Conservation (phyloP, 1,140 invertebrate species). For the Spodoptera litura region DNA sequence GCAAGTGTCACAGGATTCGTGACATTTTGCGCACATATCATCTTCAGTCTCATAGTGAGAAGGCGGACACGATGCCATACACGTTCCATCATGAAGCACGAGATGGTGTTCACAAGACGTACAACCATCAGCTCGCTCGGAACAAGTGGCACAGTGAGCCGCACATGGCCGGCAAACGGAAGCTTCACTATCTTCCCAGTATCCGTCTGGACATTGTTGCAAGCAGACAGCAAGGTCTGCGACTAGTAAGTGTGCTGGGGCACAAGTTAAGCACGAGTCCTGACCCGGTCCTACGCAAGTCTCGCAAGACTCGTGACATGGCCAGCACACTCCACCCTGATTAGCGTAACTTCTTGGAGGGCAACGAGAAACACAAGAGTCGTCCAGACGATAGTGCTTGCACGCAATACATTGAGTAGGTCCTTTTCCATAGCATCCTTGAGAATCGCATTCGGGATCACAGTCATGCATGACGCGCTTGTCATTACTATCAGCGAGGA, state of each 20-base stretch:
- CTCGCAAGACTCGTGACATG: slow-evolving; percentile 94
- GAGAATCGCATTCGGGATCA: slow-evolving; percentile 93
- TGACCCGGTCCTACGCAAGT: slow-evolving; percentile 94
- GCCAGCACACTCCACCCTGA: slow-evolving; percentile 91
- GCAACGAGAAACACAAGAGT: slow-evolving; percentile 92
- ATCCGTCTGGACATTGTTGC: slow-evolving; percentile 94
- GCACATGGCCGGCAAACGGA: slow-evolving; percentile 92
- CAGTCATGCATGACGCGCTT: slow-evolving; percentile 91
- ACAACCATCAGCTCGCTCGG: slow-evolving; percentile 92
- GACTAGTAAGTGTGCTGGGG: slow-evolving; percentile 91
- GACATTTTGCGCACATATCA: slow-evolving; percentile 92
- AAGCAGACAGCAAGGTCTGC: slow-evolving; percentile 93
- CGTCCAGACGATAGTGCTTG: slow-evolving; percentile 92
- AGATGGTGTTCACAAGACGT: slow-evolving; percentile 94
- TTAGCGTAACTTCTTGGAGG: slow-evolving; percentile 93
- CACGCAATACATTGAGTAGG: slow-evolving; percentile 93
- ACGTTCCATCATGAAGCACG: slow-evolving; percentile 92
- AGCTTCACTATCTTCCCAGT: slow-evolving; percentile 92
- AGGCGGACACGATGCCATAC: slow-evolving; percentile 92
- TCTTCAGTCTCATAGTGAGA: slow-evolving; percentile 94
- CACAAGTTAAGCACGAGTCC: slow-evolving; percentile 93
- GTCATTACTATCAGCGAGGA: slow-evolving; percentile 86
- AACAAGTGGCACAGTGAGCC: slow-evolving; percentile 92
- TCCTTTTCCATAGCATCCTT: slow-evolving; percentile 93
- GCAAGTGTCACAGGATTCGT: slow-evolving; percentile 93